A percentile compares a stretch with the other conserved stretches of the same genome.
Evolutionary conservation across 2,888 invertebrate genomes (phyloP).

Genomic region (Dynastes maya): DNA sequence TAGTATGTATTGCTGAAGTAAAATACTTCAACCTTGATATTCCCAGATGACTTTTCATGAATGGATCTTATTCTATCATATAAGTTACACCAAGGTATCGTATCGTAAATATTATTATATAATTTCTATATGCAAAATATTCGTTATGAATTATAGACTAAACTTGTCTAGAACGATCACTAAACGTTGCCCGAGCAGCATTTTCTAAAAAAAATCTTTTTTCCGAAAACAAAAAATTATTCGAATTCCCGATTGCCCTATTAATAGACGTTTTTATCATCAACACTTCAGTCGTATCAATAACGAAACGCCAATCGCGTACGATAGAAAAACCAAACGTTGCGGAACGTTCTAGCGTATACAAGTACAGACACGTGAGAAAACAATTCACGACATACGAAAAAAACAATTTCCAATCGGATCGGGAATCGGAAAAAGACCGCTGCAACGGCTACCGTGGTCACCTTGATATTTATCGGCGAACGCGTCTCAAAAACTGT

Average conservation of each 20-base stretch:
- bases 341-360: background rate
- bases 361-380: slow-evolving; percentile 8
- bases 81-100: background rate
- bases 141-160: slow-evolving; percentile 21
- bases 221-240: background rate
- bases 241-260: background rate
- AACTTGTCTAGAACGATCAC: background rate
- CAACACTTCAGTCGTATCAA: background rate
- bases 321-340: background rate
- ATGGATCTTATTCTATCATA: background rate
- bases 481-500: slow-evolving; percentile 51
- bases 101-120: slow-evolving; percentile 1
- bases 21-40: no score
- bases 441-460: slow-evolving; percentile 10
- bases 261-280: slow-evolving; percentile 22
- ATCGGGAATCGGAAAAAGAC: slow-evolving; percentile 27
- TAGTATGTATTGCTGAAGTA: no score
- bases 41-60: background rate
- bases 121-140: background rate
- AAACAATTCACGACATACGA: slow-evolving; percentile 29
- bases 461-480: slow-evolving; percentile 47
- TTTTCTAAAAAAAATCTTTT: slow-evolving; percentile 3
- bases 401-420: slow-evolving; percentile 23
- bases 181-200: background rate
- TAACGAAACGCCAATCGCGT: slow-evolving; percentile 16